These are phyloP conservation scores for Dascyllus trimaculatus DNA, from an alignment of 2,113 vertebrate species.

Conservation along the genomic window DNA sequence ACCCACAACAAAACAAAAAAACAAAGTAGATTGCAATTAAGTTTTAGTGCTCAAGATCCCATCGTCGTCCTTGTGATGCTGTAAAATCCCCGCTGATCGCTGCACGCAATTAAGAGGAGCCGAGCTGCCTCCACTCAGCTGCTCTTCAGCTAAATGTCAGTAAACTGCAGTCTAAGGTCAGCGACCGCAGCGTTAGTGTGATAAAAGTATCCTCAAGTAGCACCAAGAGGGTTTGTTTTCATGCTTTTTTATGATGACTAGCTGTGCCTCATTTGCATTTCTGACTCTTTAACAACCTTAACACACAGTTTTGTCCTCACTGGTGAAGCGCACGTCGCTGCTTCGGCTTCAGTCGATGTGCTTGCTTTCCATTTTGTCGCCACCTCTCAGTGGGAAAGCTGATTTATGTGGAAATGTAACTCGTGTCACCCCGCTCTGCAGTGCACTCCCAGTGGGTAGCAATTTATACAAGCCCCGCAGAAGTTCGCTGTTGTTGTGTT, in stretches of 20 bases:
- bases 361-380: background rate
- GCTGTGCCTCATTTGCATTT: background rate
- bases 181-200: background rate
- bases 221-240: background rate
- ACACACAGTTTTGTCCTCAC: too few relatives aligned
- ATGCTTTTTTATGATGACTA: background rate
- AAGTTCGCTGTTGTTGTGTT: background rate
- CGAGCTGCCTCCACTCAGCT: constrained; percentile 18
- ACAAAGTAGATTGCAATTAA: constrained; percentile 33
- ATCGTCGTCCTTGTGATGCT: constrained; percentile 7
- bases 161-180: constrained; percentile 22
- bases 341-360: background rate
- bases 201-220: background rate
- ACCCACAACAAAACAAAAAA: constrained; percentile 6
- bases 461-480: too few relatives aligned
- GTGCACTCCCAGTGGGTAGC: too few relatives aligned
- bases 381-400: background rate
- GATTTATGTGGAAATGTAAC: background rate
- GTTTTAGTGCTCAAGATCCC: constrained; percentile 21
- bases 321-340: too few relatives aligned
- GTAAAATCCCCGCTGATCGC: constrained; percentile 14
- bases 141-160: constrained; percentile 6
- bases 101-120: constrained; percentile 11
- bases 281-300: background rate
- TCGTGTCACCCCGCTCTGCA: background rate